Evolutionary conservation across 2,888 invertebrate species (phyloP).

Genomic region (Dastarcus helophoroides): DNA sequence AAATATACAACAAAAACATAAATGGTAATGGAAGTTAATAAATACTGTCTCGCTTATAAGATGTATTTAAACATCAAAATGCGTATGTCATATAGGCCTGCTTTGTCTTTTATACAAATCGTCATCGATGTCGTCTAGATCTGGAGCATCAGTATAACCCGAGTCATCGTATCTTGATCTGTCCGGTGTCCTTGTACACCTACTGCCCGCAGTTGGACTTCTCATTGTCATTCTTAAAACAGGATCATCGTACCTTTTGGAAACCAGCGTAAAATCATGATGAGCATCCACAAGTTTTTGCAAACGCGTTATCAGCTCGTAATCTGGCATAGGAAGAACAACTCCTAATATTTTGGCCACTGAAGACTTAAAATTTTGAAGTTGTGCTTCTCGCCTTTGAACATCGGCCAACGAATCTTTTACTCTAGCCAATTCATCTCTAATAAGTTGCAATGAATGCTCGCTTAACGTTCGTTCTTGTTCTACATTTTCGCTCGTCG

Average conservation of each 20-base stretch:
- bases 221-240: conserved; percentile 39
- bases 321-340: conserved; percentile 43
- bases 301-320: conserved; percentile 51
- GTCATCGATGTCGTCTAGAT: conserved; percentile 57
- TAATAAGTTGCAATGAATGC: conserved; percentile 56
- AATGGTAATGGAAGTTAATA: too few relatives aligned
- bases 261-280: conserved; percentile 75
- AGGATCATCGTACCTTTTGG: conserved; percentile 58
- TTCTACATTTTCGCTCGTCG: conserved; percentile 55
- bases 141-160: conserved; percentile 57
- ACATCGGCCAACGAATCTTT: conserved; percentile 65
- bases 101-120: conserved; percentile 54
- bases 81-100: conserved; percentile 41
- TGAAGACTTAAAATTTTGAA: conserved; percentile 59
- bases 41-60: too few relatives aligned
- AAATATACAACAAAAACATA: too few relatives aligned
- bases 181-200: conserved; percentile 35
- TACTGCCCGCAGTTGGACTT: conserved; percentile 43
- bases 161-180: conserved; percentile 61
- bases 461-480: conserved; percentile 59
- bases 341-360: conserved; percentile 46
- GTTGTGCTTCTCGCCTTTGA: conserved; percentile 63
- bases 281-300: conserved; percentile 79
- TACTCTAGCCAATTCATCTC: conserved; percentile 63
- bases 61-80: conserved; percentile 21